These are phyloP conservation scores for Sorex araneus DNA, from an alignment of 2,113 vertebrate genomes.

Conservation along the genomic window DNA sequence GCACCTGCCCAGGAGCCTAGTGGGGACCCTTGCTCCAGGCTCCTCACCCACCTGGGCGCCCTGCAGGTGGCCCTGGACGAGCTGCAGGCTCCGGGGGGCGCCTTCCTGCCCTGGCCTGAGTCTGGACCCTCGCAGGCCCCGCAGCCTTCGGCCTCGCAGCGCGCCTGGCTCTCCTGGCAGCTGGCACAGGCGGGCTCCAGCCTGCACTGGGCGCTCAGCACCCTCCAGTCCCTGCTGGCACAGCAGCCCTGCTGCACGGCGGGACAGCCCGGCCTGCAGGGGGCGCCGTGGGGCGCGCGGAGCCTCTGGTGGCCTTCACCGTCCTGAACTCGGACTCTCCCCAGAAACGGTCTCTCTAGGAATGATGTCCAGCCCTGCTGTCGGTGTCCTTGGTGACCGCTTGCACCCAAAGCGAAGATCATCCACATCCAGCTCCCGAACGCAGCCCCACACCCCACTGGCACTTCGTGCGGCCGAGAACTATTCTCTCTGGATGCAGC, in stretches of 20 bases:
- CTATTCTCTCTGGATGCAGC: too few species aligned
- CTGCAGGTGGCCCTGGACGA: background rate
- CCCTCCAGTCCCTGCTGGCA: background rate
- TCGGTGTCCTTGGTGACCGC: too few species aligned
- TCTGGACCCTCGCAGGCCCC: background rate
- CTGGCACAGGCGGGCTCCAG: background rate
- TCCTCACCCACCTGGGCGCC: background rate
- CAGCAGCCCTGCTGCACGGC: background rate
- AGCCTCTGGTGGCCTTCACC: background rate
- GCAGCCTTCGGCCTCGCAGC: background rate
- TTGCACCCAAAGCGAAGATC: background rate
- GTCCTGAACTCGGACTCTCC: background rate
- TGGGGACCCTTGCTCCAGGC: background rate
- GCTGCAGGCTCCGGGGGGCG: background rate
- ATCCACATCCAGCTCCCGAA: background rate
- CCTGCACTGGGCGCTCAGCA: background rate
- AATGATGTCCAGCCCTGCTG: background rate
- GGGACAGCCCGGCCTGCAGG: background rate
- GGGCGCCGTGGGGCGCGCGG: background rate
- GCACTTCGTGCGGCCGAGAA: background rate
- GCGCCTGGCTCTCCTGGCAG: background rate
- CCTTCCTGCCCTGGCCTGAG: background rate
- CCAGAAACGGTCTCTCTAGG: too few species aligned
- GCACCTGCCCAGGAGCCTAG: background rate
- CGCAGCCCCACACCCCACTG: too few species aligned